Evolutionary conservation across 2,888 invertebrate genomes (phyloP).

Genomic region (Acanthoscelides obtectus): DNA sequence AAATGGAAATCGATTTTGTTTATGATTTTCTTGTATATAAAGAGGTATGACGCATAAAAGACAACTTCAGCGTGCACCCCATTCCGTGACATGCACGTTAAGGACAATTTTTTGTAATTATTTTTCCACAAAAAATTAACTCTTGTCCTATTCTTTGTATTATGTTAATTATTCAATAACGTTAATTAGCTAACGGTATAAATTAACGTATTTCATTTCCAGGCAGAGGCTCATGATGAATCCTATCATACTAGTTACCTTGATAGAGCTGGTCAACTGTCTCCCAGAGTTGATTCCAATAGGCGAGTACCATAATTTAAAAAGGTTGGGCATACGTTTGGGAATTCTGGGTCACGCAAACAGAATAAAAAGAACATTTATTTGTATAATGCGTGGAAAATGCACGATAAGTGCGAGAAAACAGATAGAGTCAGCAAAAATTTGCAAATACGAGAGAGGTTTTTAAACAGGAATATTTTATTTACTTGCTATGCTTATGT

Average conservation of each 20-base stretch:
- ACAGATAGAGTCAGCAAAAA: neutral
- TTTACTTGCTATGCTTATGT: neutral
- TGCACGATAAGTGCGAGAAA: neutral
- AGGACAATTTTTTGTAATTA: too few relatives aligned
- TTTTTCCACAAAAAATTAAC: too few relatives aligned
- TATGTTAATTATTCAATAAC: too few relatives aligned
- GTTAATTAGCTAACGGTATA: too few relatives aligned
- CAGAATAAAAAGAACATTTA: neutral
- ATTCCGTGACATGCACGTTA: too few relatives aligned
- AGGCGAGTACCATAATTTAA: constrained; percentile 41
- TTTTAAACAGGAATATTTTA: neutral
- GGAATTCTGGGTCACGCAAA: neutral
- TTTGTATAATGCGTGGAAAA: neutral
- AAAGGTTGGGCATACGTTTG: neutral
- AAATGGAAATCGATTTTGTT: too few relatives aligned
- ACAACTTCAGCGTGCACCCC: too few relatives aligned
- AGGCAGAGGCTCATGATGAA: constrained; percentile 9
- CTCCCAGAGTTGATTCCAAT: constrained; percentile 53
- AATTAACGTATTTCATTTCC: neutral
- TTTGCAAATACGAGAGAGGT: neutral
- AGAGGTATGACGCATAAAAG: too few relatives aligned
- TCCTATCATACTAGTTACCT: constrained; percentile 28
- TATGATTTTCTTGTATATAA: too few relatives aligned
- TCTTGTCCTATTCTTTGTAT: too few relatives aligned
- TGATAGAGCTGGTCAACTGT: constrained; percentile 25